These are phyloP conservation scores for Perca flavescens DNA, from an alignment of 2,113 vertebrate species.

Conservation along the genomic window DNA sequence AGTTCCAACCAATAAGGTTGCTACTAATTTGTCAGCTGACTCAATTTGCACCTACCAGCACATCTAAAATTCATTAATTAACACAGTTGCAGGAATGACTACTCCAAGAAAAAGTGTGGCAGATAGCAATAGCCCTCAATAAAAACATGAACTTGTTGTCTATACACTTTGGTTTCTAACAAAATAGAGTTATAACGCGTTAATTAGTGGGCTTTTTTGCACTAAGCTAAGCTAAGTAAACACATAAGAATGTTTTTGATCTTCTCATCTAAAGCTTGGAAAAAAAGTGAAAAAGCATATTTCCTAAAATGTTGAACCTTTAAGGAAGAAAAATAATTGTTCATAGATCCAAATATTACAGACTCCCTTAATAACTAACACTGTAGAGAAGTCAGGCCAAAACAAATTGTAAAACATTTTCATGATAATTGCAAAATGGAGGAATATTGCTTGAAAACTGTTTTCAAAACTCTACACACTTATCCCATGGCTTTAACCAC, in stretches of 20 bases:
- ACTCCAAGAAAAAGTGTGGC: background rate
- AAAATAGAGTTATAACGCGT: background rate
- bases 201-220: background rate
- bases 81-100: conserved; percentile 20
- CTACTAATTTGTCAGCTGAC: conserved; percentile 9
- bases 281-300: background rate
- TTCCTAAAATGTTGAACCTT: too few species aligned
- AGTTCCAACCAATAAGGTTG: background rate
- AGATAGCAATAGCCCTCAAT: background rate
- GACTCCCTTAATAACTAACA: too few species aligned
- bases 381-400: too few species aligned
- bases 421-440: too few species aligned
- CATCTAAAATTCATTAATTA: conserved; percentile 4
- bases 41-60: background rate
- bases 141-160: background rate
- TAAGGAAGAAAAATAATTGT: too few species aligned
- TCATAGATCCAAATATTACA: too few species aligned
- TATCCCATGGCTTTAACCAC: too few species aligned
- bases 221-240: background rate
- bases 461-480: too few species aligned
- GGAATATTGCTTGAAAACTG: too few species aligned
- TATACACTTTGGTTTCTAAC: background rate
- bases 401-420: too few species aligned
- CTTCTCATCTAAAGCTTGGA: background rate
- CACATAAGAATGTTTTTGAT: background rate